These are phyloP conservation scores for Thaumetopoea pityocampa DNA, from an alignment of 1,140 invertebrate genomes.

Conservation along the genomic window DNA sequence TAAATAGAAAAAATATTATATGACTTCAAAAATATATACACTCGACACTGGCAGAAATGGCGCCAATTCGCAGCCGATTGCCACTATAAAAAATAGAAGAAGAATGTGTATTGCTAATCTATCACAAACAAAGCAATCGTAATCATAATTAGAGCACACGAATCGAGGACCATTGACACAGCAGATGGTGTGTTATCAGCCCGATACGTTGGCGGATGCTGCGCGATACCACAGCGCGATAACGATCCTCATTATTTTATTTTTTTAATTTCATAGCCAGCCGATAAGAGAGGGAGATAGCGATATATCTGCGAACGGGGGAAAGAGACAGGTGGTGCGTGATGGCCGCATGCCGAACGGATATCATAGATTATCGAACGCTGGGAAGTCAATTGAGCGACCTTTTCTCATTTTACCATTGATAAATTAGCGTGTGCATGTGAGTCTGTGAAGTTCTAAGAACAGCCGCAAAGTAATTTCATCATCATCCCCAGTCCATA, in stretches of 20 bases:
- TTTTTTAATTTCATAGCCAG: conserved; percentile 43
- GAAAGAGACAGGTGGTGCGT: conserved; percentile 33
- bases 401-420: conserved; percentile 5
- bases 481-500: too few relatives aligned
- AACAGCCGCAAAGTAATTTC: too few relatives aligned
- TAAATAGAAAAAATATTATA: too few relatives aligned
- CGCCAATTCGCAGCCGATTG: too few relatives aligned
- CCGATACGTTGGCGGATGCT: conserved; percentile 49
- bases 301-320: conserved; percentile 5
- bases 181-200: conserved; percentile 41
- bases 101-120: too few relatives aligned
- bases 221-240: conserved; percentile 32
- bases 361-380: conserved; percentile 8
- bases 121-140: conserved; percentile 16
- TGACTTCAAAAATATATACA: too few relatives aligned
- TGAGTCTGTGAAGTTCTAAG: too few relatives aligned
- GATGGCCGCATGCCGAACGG: conserved; percentile 42
- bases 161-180: conserved; percentile 28
- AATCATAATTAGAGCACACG: conserved; percentile 16
- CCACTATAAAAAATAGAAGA: too few relatives aligned
- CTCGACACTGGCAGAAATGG: too few relatives aligned
- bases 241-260: conserved; percentile 44
- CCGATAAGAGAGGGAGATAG: conserved; percentile 32
- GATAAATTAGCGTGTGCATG: too few relatives aligned
- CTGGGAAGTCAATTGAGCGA: conserved; percentile 4